Conservation (phyloP, 2,888 invertebrate genomes). For the Dryococelus australis region DNA sequence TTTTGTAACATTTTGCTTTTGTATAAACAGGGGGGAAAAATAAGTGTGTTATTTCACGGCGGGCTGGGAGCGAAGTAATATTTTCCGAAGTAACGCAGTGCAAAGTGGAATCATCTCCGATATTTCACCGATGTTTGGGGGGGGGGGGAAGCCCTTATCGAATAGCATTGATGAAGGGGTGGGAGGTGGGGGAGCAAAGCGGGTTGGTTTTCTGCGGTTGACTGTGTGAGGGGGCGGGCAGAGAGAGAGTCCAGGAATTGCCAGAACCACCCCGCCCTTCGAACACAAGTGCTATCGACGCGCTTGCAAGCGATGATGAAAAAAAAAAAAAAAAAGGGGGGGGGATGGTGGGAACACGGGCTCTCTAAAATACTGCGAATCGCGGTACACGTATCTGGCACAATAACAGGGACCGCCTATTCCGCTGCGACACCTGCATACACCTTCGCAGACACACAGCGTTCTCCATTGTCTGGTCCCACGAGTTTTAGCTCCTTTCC, state of each 20-base stretch:
- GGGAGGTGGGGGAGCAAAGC: neutral
- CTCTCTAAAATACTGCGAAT: neutral
- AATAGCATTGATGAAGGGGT: neutral
- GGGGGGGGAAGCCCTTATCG: neutral
- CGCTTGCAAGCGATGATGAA: conserved; percentile 4
- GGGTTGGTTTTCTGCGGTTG: neutral
- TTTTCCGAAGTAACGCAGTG: neutral
- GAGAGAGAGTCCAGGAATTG: neutral
- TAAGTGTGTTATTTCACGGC: neutral
- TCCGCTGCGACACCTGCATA: neutral
- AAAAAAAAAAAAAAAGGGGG: too few relatives aligned
- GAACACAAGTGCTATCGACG: neutral
- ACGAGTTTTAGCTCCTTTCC: too few relatives aligned
- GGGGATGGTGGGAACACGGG: neutral
- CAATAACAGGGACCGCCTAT: neutral
- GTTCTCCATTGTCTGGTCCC: too few relatives aligned
- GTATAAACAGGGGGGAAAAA: neutral
- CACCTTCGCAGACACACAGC: too few relatives aligned
- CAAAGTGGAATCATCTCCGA: too few relatives aligned
- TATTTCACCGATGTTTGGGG: neutral
- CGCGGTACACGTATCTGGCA: conserved; percentile 8
- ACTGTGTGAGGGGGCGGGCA: neutral
- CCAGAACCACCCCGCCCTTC: neutral
- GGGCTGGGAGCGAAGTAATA: neutral
- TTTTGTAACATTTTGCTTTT: too few relatives aligned